These are phyloP conservation scores for Standfussiana lucernea DNA, from an alignment of 2,888 invertebrate species.

Conservation along the genomic window DNA sequence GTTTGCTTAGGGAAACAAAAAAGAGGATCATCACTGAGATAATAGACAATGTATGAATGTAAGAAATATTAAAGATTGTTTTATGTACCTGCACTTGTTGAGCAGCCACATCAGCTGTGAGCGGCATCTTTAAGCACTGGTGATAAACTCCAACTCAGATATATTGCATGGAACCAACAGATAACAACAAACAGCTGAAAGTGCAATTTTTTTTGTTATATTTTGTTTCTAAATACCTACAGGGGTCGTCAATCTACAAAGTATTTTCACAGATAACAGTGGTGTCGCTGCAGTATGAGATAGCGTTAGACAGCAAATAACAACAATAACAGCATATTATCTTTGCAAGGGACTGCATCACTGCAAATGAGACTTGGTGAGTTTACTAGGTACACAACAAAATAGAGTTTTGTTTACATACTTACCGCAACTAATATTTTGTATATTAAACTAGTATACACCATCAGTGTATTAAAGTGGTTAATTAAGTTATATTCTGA, in stretches of 20 bases:
- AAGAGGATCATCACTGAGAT: not conserved
- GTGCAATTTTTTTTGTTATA: not conserved
- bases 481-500: not conserved
- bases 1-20: not conserved
- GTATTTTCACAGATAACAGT: not conserved
- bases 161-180: slow-evolving; percentile 89
- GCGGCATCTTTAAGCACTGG: slow-evolving; percentile 92
- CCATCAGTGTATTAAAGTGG: slow-evolving; percentile 47
- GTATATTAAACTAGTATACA: slow-evolving; percentile 55
- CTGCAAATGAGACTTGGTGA: not conserved
- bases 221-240: not conserved
- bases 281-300: not conserved
- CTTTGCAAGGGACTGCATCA: not conserved
- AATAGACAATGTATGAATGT: not conserved
- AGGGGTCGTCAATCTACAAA: not conserved
- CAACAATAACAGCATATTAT: not conserved
- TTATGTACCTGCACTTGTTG: slow-evolving; percentile 91
- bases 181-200: slow-evolving; percentile 83
- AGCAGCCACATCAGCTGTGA: slow-evolving; percentile 94
- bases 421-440: slow-evolving; percentile 68
- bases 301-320: not conserved
- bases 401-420: slow-evolving; percentile 23
- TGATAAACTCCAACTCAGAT: slow-evolving; percentile 88
- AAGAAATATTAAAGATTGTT: not conserved
- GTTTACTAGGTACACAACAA: not conserved